Conservation (phyloP, 2,797 vertebrate genomes). For the Typhlichthys eigenmanni region DNA sequence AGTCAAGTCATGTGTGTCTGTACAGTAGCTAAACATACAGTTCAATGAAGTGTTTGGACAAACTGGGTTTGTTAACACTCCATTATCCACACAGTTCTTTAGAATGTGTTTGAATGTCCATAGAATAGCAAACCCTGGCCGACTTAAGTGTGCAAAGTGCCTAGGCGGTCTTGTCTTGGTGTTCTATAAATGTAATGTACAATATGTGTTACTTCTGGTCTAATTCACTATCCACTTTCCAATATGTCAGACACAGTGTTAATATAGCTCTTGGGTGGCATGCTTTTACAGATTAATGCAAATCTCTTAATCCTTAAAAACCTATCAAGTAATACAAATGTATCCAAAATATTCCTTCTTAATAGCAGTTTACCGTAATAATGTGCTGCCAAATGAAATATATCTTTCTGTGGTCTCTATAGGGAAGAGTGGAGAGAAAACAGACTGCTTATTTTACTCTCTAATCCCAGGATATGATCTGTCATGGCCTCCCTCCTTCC, state of each 20-base stretch:
- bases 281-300: conserved; percentile 59
- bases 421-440: conserved; percentile 52
- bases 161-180: conserved; percentile 16
- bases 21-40: conserved; percentile 37
- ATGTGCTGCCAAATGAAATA: conserved; percentile 65
- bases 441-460: conserved; percentile 70
- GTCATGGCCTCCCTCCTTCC: conserved; percentile 65
- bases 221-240: conserved; percentile 21
- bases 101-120: conserved; percentile 45
- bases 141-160: conserved; percentile 16
- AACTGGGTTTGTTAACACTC: conserved; percentile 53
- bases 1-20: conserved; percentile 16
- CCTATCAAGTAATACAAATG: conserved; percentile 46
- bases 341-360: conserved; percentile 55
- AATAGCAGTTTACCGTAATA: conserved; percentile 55
- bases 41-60: conserved; percentile 38
- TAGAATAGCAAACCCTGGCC: conserved; percentile 26
- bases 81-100: conserved; percentile 50
- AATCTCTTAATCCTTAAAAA: conserved; percentile 69
- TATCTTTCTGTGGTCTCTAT: conserved; percentile 53
- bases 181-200: conserved; percentile 24
- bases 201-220: conserved; percentile 4
- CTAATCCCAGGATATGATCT: conserved; percentile 78
- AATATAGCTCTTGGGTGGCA: conserved; percentile 49
- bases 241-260: conserved; percentile 23